Evolutionary conservation across 2,888 invertebrate species (phyloP), one percentile per base, ranked within the genome.

Genomic region (Agapostemon virescens): DNA sequence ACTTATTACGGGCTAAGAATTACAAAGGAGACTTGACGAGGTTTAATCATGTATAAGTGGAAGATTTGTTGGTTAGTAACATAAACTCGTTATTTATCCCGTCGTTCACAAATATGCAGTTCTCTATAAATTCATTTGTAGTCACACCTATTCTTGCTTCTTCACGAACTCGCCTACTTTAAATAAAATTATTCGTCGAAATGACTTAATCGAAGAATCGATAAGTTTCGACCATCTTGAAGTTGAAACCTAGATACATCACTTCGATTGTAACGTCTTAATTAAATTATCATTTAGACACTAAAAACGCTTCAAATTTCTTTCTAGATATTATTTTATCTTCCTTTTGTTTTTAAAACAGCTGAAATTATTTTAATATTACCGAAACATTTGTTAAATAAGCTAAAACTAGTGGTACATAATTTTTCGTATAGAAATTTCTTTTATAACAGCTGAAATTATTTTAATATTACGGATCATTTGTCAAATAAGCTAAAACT

Each of bases 21-120:
- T 64, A 67, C 70, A 71, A 81, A 73, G 70, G 77, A 40, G 67
- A 69, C 70, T 58, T 82, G 81, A 82, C 73, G 82, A 82, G 81
- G 36, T 68, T 13, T 69, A 81, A 79, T 49, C 49, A 69, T 23
- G n/a, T 45, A 23, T 70, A 74, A 73, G 40, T 81, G 74, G 77
- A 64, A 23, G 42, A 70, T 70, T 6, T 55, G 26, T 49, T 79
- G 67, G 74, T 79, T 70, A 66, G 15, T 55, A 61, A 30, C 4
- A 55, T 7, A 2, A n/a, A 69, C 72, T 45, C 30, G 63, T 38
- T 70, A 71, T 49, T 66, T 23, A 17, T 69, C 69, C 38, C 23
- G 63, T 33, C 70, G 63, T 49, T 66, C 20, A 15, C 33, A 52
- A 42, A 15, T 33, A 30, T 4, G 17, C 38, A 64, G 38, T 55